Percentiles rank a stretch among this genome's conserved stretches.
These are phyloP conservation scores for Leuciscus waleckii DNA, from an alignment of 2,797 vertebrate genomes.

Conservation along the genomic window DNA sequence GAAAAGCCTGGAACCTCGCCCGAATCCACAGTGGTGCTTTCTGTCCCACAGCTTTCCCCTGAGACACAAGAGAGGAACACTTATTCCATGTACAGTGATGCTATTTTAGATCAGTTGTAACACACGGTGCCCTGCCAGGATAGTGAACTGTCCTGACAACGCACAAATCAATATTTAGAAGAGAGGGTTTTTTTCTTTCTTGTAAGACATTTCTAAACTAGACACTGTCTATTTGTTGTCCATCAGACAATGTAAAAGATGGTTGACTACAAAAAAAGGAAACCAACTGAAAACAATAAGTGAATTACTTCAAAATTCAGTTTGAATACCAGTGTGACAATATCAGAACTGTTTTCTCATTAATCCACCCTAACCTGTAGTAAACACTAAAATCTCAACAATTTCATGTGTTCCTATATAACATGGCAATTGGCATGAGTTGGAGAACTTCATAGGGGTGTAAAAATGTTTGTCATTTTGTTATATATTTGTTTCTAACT, in stretches of 20 bases:
- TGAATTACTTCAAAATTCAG: background rate
- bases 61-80: constrained; percentile 65
- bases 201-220: background rate
- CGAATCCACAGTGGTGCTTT: constrained; percentile 94
- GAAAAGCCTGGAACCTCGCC: constrained; percentile 93
- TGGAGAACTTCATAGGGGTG: background rate
- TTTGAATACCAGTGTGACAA: background rate
- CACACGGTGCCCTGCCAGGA: constrained; percentile 45
- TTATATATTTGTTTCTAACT: background rate
- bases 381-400: constrained; percentile 1
- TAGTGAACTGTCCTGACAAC: constrained; percentile 29
- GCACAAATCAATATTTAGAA: constrained; percentile 31
- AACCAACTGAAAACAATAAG: background rate
- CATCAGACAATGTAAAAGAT: background rate
- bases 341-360: background rate
- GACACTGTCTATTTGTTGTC: background rate
- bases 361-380: constrained; percentile 21
- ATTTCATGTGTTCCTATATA: constrained; percentile 15
- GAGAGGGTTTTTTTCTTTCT: background rate
- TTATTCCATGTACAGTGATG: constrained; percentile 52
- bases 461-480: background rate
- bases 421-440: constrained; percentile 27
- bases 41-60: constrained; percentile 90
- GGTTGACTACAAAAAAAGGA: background rate
- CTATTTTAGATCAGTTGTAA: constrained; percentile 42